A percentile compares a stretch with the other conserved stretches of the same genome.
Evolutionary conservation across 2,888 invertebrate genomes (phyloP).

Genomic region (Leucozona laternaria): DNA sequence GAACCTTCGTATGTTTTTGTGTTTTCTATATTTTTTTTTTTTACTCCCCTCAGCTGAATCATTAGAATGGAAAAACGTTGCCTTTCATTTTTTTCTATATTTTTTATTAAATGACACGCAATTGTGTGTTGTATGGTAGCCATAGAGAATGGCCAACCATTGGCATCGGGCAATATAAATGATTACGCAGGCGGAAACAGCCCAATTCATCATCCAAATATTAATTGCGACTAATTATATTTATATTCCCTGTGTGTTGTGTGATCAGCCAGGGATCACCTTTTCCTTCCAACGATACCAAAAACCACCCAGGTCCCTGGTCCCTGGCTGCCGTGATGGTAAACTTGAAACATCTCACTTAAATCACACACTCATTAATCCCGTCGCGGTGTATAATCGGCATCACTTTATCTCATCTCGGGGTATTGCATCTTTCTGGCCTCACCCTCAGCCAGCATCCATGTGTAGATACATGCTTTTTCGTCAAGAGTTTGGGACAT

Average conservation of each 20-base stretch:
- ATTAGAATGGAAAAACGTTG: constrained; percentile 21
- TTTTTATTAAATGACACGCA: constrained; percentile 53
- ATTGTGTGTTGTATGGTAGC: constrained; percentile 19
- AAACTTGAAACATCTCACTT: constrained; percentile 67
- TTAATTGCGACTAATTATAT: constrained; percentile 71
- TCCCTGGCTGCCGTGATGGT: constrained; percentile 29
- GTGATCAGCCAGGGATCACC: constrained; percentile 43
- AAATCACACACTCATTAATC: constrained; percentile 70
- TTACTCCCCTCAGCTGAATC: background rate
- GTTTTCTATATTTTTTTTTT: constrained; percentile 17
- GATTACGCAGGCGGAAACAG: constrained; percentile 63
- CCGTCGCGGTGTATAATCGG: constrained; percentile 62
- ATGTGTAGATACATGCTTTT: background rate
- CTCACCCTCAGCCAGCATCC: constrained; percentile 8
- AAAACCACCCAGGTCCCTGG: background rate
- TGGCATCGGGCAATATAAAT: constrained; percentile 35
- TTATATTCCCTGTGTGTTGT: constrained; percentile 30
- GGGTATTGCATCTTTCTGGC: constrained; percentile 23
- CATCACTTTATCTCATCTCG: constrained; percentile 50
- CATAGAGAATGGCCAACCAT: constrained; percentile 12
- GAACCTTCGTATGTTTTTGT: background rate
- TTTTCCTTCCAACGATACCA: background rate
- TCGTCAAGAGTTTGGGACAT: constrained; percentile 45
- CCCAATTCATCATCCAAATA: constrained; percentile 71
- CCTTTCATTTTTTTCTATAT: background rate